These are phyloP conservation scores for Stomatorhinus walkeri DNA, from an alignment of 2,797 vertebrate genomes.

Conservation along the genomic window DNA sequence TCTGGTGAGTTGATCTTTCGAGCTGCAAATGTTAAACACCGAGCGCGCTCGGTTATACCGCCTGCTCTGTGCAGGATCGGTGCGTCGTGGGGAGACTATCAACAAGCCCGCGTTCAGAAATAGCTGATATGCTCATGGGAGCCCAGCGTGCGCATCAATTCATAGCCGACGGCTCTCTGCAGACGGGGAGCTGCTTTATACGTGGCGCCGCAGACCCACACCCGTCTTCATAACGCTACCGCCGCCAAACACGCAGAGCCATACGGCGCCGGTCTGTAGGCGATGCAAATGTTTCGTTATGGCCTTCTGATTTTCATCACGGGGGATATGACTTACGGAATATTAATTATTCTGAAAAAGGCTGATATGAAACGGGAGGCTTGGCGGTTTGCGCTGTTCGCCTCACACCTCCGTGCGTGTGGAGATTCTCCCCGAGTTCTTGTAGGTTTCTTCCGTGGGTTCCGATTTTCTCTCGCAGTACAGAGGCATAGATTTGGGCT, in stretches of 20 bases:
- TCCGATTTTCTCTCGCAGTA: not conserved
- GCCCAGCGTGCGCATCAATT: not conserved
- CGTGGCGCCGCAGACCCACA: not conserved
- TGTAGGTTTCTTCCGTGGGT: not conserved
- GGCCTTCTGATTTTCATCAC: not conserved
- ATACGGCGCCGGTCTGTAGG: not conserved
- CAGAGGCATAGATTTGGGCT: not conserved
- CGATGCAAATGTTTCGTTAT: conserved; percentile 1
- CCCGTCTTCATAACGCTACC: not conserved
- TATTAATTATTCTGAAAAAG: conserved; percentile 4
- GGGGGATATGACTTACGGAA: not conserved
- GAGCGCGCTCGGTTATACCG: not conserved
- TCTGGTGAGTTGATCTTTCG: not conserved
- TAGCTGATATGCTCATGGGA: conserved; percentile 9
- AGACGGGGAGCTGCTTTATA: not conserved
- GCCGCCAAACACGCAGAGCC: not conserved
- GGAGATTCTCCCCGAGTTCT: not conserved
- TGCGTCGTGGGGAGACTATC: conserved; percentile 9
- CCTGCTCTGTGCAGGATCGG: not conserved
- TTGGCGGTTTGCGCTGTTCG: not conserved
- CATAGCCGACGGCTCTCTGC: conserved; percentile 7
- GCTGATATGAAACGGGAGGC: not conserved
- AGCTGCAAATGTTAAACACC: not conserved
- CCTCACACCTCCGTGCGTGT: not conserved
- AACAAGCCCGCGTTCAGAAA: not conserved